Evolutionary conservation across 2,797 vertebrate species (phyloP).

Genomic region (Pangasius krempfi): DNA sequence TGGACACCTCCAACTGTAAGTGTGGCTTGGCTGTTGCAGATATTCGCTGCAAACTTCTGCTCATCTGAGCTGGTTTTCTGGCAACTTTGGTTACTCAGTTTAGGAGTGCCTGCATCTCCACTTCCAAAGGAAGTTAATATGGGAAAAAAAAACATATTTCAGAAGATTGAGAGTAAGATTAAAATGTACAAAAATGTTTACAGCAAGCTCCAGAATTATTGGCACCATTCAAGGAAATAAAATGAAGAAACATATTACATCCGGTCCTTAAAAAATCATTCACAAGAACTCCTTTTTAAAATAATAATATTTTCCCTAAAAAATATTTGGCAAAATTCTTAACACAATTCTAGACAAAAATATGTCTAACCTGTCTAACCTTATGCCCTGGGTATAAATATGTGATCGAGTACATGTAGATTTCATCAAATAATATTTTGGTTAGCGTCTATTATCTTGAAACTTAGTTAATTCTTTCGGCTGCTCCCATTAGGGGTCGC

Average conservation of each 20-base stretch:
- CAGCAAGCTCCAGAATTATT: neutral
- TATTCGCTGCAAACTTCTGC: constrained; percentile 77
- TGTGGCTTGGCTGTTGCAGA: constrained; percentile 72
- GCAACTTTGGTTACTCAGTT: constrained; percentile 69
- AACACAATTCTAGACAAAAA: neutral
- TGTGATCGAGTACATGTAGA: neutral
- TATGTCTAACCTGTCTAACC: neutral
- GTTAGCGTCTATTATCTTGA: neutral
- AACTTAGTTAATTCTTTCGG: no score
- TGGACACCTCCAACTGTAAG: constrained; percentile 76
- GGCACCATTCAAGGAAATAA: neutral
- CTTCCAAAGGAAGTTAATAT: constrained; percentile 68
- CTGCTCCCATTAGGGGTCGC: no score
- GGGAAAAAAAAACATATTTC: neutral
- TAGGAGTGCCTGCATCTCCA: constrained; percentile 68
- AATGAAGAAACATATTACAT: neutral
- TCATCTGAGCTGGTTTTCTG: constrained; percentile 72
- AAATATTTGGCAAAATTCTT: neutral
- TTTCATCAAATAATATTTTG: neutral
- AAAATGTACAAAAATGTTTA: neutral
- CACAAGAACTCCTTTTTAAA: neutral
- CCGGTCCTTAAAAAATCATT: neutral
- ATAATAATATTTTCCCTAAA: neutral
- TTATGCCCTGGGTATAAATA: neutral
- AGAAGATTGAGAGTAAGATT: neutral